These are phyloP conservation scores for Contarinia nasturtii DNA, from an alignment of 1,140 invertebrate genomes.

Conservation along the genomic window DNA sequence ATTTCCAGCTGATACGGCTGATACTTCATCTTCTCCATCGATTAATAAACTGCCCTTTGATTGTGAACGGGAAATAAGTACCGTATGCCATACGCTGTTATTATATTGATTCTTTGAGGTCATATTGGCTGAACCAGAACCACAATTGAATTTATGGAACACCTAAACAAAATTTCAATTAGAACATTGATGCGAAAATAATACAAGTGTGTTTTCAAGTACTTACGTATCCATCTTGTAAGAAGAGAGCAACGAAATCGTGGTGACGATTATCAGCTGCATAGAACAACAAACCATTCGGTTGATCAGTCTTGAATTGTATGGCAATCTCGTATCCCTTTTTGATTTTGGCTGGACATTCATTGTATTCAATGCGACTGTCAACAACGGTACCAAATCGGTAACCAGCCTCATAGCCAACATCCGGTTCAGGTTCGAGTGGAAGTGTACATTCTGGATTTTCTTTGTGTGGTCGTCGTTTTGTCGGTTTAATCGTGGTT, in stretches of 20 bases:
- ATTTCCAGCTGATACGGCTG: conserved; percentile 28
- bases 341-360: conserved; percentile 35
- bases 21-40: conserved; percentile 27
- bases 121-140: conserved; percentile 41
- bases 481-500: conserved; percentile 1
- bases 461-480: conserved; percentile 6
- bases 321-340: conserved; percentile 57
- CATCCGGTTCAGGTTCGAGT: conserved; percentile 16
- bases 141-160: conserved; percentile 52
- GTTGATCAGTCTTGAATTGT: conserved; percentile 57
- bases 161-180: conserved; percentile 25
- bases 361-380: conserved; percentile 52
- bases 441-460: conserved; percentile 29
- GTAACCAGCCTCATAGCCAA: conserved; percentile 18
- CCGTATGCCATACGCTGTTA: conserved; percentile 75
- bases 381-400: conserved; percentile 38
- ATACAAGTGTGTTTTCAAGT: background rate
- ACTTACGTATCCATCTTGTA: conserved; percentile 57
- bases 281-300: conserved; percentile 72
- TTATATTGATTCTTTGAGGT: conserved; percentile 38
- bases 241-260: conserved; percentile 64
- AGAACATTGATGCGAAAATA: conserved; percentile 1
- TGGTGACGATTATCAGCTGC: conserved; percentile 40
- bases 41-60: conserved; percentile 39
- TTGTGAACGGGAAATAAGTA: conserved; percentile 35